Base-by-base conservation (phyloP, 2,113 vertebrate species). In the Chamaea fasciata region DNA sequence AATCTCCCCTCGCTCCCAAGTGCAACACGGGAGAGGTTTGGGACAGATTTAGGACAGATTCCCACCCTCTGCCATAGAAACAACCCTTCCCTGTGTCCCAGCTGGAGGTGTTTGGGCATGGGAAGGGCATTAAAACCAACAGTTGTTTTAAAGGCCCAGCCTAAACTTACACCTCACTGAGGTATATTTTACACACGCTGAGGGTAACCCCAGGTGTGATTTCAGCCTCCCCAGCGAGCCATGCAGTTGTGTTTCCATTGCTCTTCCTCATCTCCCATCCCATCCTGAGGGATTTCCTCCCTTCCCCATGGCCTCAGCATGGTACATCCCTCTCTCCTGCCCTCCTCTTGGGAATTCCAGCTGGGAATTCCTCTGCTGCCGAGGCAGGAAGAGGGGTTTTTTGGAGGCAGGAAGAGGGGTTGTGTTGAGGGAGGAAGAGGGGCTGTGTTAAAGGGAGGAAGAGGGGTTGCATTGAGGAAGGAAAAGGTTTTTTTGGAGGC, bases 271-370 rank as follows among this genome's bases (percentile, higher is more conserved):
- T 6, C 56, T 80, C 41, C 19, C 15, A 9, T 14, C 24, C 27
- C 13, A 0, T 3, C 5, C 14, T 15, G 42, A 15, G 83, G 20
- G 41, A 69, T 27, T 50, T 24, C 53, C 33, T 39, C 55, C 63
- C 23, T 60, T 44, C 78, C 7, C 47, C 52, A 7, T 46, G 26
- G 37, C 70, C 65, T 16, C 35, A 7, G 35, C 0, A 0, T 55
- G 62, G 5, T 49, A 12, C 8, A 24, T 21, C 24, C 65, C 44
- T 65, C n/a, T 30, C 1, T 0, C 13, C 31, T 9, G 6, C 39
- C 33, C 9, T 64, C 44, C 27, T 81, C n/a, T 55, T 68, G 6
- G 11, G 9, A 28, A 14, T 78, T 86, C 87, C 76, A 80, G 46
- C 46, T 11, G 31, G 94, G 63, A 77, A 23, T 28, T 6, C 10